Conservation (phyloP, 1,140 invertebrate genomes). For the Pachyrhynchus sulphureomaculatus region DNA sequence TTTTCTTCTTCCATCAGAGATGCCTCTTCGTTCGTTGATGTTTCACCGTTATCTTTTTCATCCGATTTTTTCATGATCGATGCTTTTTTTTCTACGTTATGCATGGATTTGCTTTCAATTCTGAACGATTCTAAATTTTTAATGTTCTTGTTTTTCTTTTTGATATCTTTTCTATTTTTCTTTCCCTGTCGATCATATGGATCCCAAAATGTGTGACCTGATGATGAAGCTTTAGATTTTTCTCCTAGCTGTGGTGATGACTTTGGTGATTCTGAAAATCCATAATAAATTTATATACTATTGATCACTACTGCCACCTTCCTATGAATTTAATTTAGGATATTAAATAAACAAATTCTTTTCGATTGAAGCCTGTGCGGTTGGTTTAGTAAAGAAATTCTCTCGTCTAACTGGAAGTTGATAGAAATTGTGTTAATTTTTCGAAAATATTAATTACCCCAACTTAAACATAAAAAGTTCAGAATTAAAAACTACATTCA, state of each 20-base stretch:
- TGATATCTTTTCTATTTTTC: slow-evolving; percentile 32
- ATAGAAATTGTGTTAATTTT: too few species aligned
- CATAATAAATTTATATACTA: too few species aligned
- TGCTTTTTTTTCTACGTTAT: slow-evolving; percentile 24
- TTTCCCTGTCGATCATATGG: slow-evolving; percentile 34
- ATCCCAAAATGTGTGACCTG: slow-evolving; percentile 34
- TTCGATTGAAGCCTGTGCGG: too few species aligned
- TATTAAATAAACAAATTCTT: too few species aligned
- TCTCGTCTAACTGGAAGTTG: too few species aligned
- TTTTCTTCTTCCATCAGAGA: slow-evolving; percentile 30
- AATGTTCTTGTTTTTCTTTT: slow-evolving; percentile 27
- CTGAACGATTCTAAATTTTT: slow-evolving; percentile 23
- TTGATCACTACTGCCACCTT: too few species aligned
- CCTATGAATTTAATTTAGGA: too few species aligned
- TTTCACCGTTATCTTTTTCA: background rate
- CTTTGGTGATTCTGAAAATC: slow-evolving; percentile 35
- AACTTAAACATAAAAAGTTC: too few species aligned
- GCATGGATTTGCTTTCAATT: slow-evolving; percentile 10
- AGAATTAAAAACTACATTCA: too few species aligned
- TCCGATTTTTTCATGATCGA: background rate
- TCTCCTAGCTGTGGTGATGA: slow-evolving; percentile 34
- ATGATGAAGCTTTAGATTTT: slow-evolving; percentile 20
- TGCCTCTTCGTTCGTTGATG: slow-evolving; percentile 9
- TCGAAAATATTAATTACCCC: too few species aligned
- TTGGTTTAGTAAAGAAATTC: too few species aligned